Percentiles rank a stretch among this genome's conserved stretches.
Evolutionary conservation across 1,140 invertebrate species (phyloP).

Genomic region (Drosophila auraria): DNA sequence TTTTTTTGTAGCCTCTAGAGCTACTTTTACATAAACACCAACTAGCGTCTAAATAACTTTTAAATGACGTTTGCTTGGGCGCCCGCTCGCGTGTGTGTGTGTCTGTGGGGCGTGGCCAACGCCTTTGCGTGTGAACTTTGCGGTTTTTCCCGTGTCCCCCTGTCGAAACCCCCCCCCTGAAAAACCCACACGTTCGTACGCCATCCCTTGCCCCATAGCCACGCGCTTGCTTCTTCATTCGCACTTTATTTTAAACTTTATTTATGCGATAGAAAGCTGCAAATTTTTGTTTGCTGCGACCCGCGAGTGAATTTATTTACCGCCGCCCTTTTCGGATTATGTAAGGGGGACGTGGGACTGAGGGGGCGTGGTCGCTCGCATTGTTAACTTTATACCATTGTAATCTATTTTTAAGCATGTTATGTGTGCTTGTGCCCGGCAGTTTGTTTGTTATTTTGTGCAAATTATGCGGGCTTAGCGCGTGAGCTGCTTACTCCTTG

Average conservation of each 20-base stretch:
- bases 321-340: slow-evolving; percentile 1
- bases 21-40: slow-evolving; percentile 82
- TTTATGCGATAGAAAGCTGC: slow-evolving; percentile 80
- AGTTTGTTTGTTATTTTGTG: slow-evolving; percentile 63
- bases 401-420: slow-evolving; percentile 79
- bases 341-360: not conserved
- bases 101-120: slow-evolving; percentile 50
- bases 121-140: slow-evolving; percentile 75
- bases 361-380: slow-evolving; percentile 27
- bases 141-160: slow-evolving; percentile 21
- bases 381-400: slow-evolving; percentile 80
- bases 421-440: slow-evolving; percentile 47
- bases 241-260: slow-evolving; percentile 82
- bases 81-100: not conserved
- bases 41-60: slow-evolving; percentile 81
- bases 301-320: slow-evolving; percentile 65
- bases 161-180: not conserved
- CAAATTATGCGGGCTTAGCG: slow-evolving; percentile 75
- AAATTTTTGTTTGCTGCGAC: slow-evolving; percentile 76
- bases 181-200: slow-evolving; percentile 1
- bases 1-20: slow-evolving; percentile 43
- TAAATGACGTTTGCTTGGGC: slow-evolving; percentile 77
- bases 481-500: slow-evolving; percentile 67
- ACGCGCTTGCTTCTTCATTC: slow-evolving; percentile 50
- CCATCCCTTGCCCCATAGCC: not conserved